A percentile compares a stretch with the other conserved stretches of the same genome.
These are phyloP conservation scores for Zhuqinia jingwanae DNA, from an alignment of 2,888 invertebrate genomes.

Conservation along the genomic window DNA sequence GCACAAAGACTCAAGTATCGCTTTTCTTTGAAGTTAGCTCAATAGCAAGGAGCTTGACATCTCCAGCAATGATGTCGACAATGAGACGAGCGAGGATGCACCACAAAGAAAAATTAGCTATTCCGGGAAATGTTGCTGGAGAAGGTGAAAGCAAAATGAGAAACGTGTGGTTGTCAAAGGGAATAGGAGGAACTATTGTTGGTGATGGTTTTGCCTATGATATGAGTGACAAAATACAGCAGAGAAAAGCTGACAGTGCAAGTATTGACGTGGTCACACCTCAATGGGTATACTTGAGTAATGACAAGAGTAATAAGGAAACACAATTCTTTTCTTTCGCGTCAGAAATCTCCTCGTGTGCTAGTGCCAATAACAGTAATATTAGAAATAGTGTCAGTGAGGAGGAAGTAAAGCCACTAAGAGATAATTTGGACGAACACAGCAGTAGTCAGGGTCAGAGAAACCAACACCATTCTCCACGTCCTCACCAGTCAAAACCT, in stretches of 20 bases:
- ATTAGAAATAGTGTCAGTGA: slow-evolving; percentile 39
- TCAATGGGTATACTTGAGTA: slow-evolving; percentile 41
- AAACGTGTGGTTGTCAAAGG: slow-evolving; percentile 20
- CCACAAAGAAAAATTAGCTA: neutral
- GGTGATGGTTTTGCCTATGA: neutral
- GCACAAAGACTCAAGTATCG: neutral
- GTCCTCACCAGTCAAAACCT: slow-evolving; percentile 49
- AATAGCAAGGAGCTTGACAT: neutral
- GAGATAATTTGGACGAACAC: slow-evolving; percentile 34
- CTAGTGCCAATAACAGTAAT: slow-evolving; percentile 38
- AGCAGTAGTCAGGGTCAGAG: slow-evolving; percentile 44
- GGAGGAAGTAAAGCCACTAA: slow-evolving; percentile 49
- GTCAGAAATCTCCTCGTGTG: slow-evolving; percentile 46
- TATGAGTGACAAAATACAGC: neutral
- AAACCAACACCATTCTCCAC: slow-evolving; percentile 2
- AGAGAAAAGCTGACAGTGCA: neutral
- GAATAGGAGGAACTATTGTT: neutral
- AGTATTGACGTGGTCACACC: slow-evolving; percentile 56
- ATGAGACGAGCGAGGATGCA: neutral
- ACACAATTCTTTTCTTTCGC: slow-evolving; percentile 6
- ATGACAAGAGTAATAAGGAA: slow-evolving; percentile 42
- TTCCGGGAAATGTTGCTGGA: neutral
- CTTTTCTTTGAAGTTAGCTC: neutral
- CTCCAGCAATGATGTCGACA: neutral
- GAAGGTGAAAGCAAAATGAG: slow-evolving; percentile 46